Evolutionary conservation across 2,113 vertebrate species (phyloP), one percentile per base, ranked within the genome.

Genomic region (Xenopus tropicalis): DNA sequence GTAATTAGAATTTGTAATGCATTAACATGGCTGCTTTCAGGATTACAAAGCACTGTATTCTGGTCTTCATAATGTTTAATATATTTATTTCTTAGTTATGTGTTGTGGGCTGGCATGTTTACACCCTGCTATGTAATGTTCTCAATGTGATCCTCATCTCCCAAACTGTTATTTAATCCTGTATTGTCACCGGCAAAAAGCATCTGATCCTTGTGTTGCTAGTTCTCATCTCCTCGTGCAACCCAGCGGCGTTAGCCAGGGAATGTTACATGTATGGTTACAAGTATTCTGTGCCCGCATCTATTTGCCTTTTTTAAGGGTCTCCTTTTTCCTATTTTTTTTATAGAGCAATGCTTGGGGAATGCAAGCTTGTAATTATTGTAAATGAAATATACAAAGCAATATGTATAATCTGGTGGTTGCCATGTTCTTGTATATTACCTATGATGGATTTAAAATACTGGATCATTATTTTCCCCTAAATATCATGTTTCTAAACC

Each of bases 11-110:
- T 66, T 43, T 56, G 62, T 61, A 56, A 62, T 65, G 61, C 70
- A 65, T 22, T 56, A 48, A 25, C 16, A 37, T 24, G 24, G 56
- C 43, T 66, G 52, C 19, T 44, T 54, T 48, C 16, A 57, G 44
- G 11, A 54, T 65, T 46, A 44, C 12, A 65, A 3, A 63, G 25
- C 4, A 62, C 22, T 14, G 16, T n/a, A 64, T 20, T 44, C n/a
- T 22, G 62, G 17, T 19, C 17, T 19, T 65, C 29, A 19, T 37
- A 42, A 63, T 29, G 54, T 57, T 57, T 14, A 63, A 44, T 44
- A 66, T 66, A 66, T 66, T 66, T 66, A 66, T 66, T 66, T 66
- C 19, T 23, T 20, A 66, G 62, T 21, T 48, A 66, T 48, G 23
- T 48, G 37, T 48, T 46, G 64, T 66, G 44, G 37, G 44, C n/a